Conservation (phyloP, 1,140 invertebrate genomes). For the Ridgeia piscesae region DNA sequence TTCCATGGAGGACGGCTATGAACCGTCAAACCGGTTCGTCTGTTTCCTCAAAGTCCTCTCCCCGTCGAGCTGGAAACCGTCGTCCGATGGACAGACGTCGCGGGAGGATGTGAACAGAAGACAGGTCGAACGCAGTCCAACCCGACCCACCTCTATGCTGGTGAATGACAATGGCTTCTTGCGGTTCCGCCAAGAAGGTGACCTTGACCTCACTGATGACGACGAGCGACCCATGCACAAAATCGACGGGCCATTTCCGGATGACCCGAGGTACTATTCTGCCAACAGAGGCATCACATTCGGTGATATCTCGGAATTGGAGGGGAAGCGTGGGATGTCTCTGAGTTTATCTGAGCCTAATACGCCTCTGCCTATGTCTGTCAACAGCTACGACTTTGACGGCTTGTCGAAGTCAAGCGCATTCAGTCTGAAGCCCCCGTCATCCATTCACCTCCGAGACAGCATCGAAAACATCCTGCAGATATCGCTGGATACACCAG, state of each 20-base stretch:
- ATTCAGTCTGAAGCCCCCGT: constrained; percentile 24
- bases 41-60: neutral
- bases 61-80: neutral
- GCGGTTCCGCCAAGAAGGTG: constrained; percentile 23
- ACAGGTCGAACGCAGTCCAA: neutral
- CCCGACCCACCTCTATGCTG: constrained; percentile 22
- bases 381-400: neutral
- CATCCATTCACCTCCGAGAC: constrained; percentile 27
- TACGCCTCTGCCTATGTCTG: neutral
- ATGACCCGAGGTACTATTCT: neutral
- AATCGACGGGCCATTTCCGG: neutral
- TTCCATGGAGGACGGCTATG: neutral
- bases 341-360: neutral
- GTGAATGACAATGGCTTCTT: constrained; percentile 25
- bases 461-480: constrained; percentile 21
- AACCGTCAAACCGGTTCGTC: neutral
- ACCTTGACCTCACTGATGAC: neutral
- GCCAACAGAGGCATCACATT: neutral
- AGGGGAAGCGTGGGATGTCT: neutral
- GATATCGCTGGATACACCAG: neutral
- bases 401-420: neutral
- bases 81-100: neutral
- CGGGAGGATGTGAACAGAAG: neutral
- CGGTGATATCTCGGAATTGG: neutral
- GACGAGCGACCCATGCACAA: neutral